phyloP scores from a whole-genome alignment of 2,888 invertebrate genomes.

The Xestia rhomboidea region DNA sequence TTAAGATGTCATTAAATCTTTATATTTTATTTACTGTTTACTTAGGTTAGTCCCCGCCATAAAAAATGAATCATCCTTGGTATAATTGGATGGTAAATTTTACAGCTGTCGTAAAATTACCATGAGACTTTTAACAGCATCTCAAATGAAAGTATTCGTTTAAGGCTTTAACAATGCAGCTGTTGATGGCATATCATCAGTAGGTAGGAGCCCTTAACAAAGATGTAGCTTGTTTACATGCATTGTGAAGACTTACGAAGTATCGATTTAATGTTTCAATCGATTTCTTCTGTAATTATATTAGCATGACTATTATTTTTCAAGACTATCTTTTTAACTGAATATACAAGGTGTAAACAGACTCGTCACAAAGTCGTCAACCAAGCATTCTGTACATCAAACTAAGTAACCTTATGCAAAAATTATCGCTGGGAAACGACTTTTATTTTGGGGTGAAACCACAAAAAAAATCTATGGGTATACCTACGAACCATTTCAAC shows the following conservation, averaged over 20 bases:
- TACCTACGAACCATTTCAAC: neutral
- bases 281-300: neutral
- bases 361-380: too few species aligned
- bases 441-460: too few species aligned
- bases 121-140: conserved; percentile 80
- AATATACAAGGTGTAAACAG: too few species aligned
- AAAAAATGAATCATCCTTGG: conserved; percentile 81
- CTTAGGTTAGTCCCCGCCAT: conserved; percentile 72
- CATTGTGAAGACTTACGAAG: neutral
- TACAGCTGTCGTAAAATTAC: conserved; percentile 82
- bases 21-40: conserved; percentile 34
- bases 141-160: conserved; percentile 75
- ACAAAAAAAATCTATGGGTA: neutral
- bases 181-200: conserved; percentile 11
- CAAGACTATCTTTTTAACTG: too few species aligned
- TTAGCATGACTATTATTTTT: too few species aligned
- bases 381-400: too few species aligned
- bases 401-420: too few species aligned
- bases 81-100: conserved; percentile 85
- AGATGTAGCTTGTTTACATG: neutral
- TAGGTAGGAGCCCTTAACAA: neutral
- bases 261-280: neutral
- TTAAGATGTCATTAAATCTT: conserved; percentile 13
- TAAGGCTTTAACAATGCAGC: conserved; percentile 33
- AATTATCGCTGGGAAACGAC: too few species aligned